Percentiles rank a stretch among this genome's conserved stretches.
These are phyloP conservation scores for Drosophila willistoni DNA, from an alignment of 1,140 invertebrate genomes.

Conservation along the genomic window DNA sequence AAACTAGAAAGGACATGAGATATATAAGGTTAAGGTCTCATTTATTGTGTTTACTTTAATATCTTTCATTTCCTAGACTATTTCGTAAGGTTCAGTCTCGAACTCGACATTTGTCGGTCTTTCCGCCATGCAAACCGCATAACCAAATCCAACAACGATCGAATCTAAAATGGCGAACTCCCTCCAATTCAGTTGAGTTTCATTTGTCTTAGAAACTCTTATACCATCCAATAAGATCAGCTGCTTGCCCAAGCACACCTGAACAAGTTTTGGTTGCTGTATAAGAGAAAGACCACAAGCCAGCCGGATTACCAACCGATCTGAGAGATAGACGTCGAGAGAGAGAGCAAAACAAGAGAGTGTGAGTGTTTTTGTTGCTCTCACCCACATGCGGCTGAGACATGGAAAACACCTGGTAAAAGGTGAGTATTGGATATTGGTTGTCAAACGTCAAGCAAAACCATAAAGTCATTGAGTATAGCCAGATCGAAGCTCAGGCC, in stretches of 20 bases:
- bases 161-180: conserved; percentile 73
- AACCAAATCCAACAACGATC: conserved; percentile 37
- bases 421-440: not conserved
- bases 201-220: conserved; percentile 29
- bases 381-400: conserved; percentile 21
- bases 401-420: conserved; percentile 41
- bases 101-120: not conserved
- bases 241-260: conserved; percentile 36
- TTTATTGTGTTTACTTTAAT: not conserved
- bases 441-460: conserved; percentile 14
- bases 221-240: conserved; percentile 70
- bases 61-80: not conserved
- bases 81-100: not conserved
- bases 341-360: conserved; percentile 11
- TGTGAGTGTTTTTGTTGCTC: not conserved
- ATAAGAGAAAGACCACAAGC: conserved; percentile 29
- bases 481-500: conserved; percentile 15
- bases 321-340: conserved; percentile 9
- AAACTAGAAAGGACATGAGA: too few relatives aligned
- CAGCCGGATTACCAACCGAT: conserved; percentile 12
- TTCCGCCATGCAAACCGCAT: not conserved
- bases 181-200: conserved; percentile 42
- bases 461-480: conserved; percentile 20
- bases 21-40: too few relatives aligned
- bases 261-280: conserved; percentile 23